Base-by-base conservation (phyloP, 1,140 invertebrate genomes). In the Drosophila orosa region DNA sequence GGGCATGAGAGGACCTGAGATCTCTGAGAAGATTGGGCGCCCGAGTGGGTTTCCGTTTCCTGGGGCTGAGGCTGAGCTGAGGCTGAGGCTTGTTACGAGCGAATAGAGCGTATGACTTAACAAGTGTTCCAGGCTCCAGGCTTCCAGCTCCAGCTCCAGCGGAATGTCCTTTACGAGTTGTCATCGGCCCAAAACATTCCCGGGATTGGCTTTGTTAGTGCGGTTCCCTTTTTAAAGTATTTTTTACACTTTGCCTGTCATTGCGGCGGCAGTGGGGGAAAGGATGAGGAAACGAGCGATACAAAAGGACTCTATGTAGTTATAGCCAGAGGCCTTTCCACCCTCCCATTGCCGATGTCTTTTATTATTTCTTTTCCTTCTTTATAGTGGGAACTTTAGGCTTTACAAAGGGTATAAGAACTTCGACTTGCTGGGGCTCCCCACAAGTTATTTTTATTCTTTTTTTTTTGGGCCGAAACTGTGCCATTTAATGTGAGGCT, bases 41-140 rank as follows among this genome's bases (percentile, higher is more conserved):
- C 37, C 25, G 17, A 71, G 48, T 61, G 52, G 52, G 60, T 33
- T 59, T 63, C 59, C 25, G 29, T n/a, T 39, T 15, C 15, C 44
- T 19, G 1, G 29, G 27, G 33, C 40, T 54, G 17, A 17, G 8
- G 40, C 35, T 19, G 5, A 22, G 40, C 40, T 12, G 6, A 45
- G 44, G 10, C 40, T 42, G 3, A 13, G 39, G 65, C 75, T 76
- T 76, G 73, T 76, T 77, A 76, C 73, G 33, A 76, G 19, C 74
- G 73, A 76, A 69, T 77, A 65, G 73, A 77, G 74, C 74, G 74
- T 77, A 76, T 62, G 74, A 69, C 74, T 77, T 60, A 76, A 69
- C 74, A 77, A 77, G 63, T 77, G 74, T 77, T 69, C 63, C 61
- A 58, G 37, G 52, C 72, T 52, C 22, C 45, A 66, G 61, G 31